phyloP scores from a whole-genome alignment of 2,888 invertebrate genomes.

The Metopia argyrocephala region DNA sequence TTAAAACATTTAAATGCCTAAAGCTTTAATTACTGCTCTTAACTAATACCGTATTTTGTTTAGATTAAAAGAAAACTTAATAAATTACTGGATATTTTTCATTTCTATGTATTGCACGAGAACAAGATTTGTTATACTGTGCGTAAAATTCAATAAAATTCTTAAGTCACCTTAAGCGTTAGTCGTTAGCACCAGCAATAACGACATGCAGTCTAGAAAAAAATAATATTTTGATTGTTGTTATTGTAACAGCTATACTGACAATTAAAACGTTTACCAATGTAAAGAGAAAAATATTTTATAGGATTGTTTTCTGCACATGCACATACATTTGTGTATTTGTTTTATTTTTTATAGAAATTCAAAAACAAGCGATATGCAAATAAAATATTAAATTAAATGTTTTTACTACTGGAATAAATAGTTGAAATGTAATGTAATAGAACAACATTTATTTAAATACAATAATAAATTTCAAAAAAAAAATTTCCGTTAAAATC shows the following conservation, averaged over 20 bases:
- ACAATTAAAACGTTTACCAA: constrained; percentile 46
- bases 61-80: constrained; percentile 41
- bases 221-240: background rate
- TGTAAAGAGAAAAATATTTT: constrained; percentile 12
- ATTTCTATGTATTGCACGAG: background rate
- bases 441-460: background rate
- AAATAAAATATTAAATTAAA: background rate
- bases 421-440: background rate
- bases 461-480: too few species aligned
- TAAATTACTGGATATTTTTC: too few species aligned
- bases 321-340: constrained; percentile 2
- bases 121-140: constrained; percentile 27
- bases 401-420: background rate
- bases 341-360: background rate
- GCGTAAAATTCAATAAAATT: constrained; percentile 40
- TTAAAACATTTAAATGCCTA: constrained; percentile 21
- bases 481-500: constrained; percentile 49
- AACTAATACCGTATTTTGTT: constrained; percentile 20
- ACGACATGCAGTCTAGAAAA: constrained; percentile 57
- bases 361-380: background rate
- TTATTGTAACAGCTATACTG: constrained; percentile 29
- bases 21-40: constrained; percentile 35
- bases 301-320: constrained; percentile 41
- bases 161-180: background rate
- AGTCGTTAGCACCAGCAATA: constrained; percentile 7